These are phyloP conservation scores for Pollimyrus isidori DNA, from an alignment of 2,113 vertebrate genomes.

Conservation along the genomic window DNA sequence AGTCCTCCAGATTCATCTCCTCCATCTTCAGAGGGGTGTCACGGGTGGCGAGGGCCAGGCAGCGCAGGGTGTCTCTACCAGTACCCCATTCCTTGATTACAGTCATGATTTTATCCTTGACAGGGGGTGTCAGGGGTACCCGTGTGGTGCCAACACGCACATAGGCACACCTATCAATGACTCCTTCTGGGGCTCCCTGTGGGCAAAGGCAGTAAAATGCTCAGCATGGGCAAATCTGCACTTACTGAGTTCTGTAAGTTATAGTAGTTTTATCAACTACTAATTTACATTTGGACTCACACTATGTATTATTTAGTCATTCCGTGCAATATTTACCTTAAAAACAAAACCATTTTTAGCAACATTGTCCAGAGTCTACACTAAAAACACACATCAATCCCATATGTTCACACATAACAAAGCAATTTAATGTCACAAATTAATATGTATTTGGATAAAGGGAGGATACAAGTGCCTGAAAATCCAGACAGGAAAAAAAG, in stretches of 20 bases:
- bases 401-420: background rate
- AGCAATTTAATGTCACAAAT: background rate
- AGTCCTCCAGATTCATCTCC: conserved; percentile 83
- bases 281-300: background rate
- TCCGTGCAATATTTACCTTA: background rate
- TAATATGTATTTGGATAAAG: background rate
- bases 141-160: conserved; percentile 78
- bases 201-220: background rate
- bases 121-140: conserved; percentile 59
- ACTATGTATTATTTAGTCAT: background rate
- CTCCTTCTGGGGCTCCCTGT: conserved; percentile 71
- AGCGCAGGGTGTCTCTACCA: conserved; percentile 82
- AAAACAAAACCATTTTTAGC: background rate
- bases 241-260: background rate
- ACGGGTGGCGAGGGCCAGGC: conserved; percentile 80
- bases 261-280: background rate
- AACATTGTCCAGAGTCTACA: background rate
- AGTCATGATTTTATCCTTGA: conserved; percentile 69
- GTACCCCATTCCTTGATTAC: conserved; percentile 92
- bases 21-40: conserved; percentile 72
- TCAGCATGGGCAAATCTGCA: background rate
- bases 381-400: background rate
- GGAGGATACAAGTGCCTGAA: background rate
- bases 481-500: background rate
- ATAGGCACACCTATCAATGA: conserved; percentile 82